Evolutionary conservation across 1,140 invertebrate species (phyloP).

Genomic region (Pseudomyrmex concolor): DNA sequence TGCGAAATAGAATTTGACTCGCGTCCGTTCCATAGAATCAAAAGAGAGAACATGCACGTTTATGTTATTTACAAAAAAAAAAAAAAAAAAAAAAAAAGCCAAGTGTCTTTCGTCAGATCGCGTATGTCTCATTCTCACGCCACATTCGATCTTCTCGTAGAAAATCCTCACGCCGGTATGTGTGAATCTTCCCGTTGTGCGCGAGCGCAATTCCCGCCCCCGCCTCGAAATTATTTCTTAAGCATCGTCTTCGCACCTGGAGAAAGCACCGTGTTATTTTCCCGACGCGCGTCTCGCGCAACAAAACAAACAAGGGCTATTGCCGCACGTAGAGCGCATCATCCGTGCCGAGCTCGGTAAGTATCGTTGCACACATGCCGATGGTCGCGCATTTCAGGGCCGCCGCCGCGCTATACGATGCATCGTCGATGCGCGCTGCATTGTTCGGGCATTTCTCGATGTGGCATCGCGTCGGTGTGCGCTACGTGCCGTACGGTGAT

Average conservation of each 20-base stretch:
- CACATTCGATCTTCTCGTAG: slow-evolving; percentile 4
- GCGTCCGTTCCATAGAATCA: slow-evolving; percentile 4
- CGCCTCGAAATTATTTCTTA: slow-evolving; percentile 37
- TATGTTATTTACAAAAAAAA: slow-evolving; percentile 5
- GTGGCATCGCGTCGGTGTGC: slow-evolving; percentile 68
- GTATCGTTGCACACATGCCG: slow-evolving; percentile 29
- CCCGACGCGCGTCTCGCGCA: slow-evolving; percentile 15
- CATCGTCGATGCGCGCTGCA: slow-evolving; percentile 53
- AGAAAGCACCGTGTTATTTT: slow-evolving; percentile 59
- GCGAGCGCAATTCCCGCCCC: slow-evolving; percentile 15
- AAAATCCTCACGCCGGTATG: background rate
- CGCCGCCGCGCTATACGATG: slow-evolving; percentile 1
- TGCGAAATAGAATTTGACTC: slow-evolving; percentile 60
- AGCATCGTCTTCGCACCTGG: slow-evolving; percentile 60
- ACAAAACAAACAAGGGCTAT: slow-evolving; percentile 67
- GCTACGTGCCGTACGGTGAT: slow-evolving; percentile 81
- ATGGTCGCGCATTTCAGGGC: slow-evolving; percentile 30
- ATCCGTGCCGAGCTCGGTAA: slow-evolving; percentile 9
- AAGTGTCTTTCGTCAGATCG: background rate
- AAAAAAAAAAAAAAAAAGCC: background rate
- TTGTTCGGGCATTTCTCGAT: slow-evolving; percentile 73
- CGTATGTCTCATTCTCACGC: slow-evolving; percentile 14
- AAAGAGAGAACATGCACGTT: background rate
- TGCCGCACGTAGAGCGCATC: slow-evolving; percentile 34
- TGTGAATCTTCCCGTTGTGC: background rate